Evolutionary conservation across 2,888 invertebrate species (phyloP), one percentile per base, ranked within the genome.

Genomic region (Coleophora flavipennella): DNA sequence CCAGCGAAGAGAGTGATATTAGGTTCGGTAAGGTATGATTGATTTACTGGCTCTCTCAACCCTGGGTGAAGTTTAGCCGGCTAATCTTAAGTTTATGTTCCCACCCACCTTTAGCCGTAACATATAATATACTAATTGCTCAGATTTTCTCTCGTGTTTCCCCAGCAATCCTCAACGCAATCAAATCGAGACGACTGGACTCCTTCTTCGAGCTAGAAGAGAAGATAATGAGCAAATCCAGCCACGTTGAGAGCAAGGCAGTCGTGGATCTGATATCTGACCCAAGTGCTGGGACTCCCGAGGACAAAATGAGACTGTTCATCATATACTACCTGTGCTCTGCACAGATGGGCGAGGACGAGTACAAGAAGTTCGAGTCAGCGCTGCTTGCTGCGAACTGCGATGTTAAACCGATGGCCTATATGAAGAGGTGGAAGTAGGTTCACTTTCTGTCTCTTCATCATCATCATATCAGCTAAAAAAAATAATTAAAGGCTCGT

Each of bases 201-300:
- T 94, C 96, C 0, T 96, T 95, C 65, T 99, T 99, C 67, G 99
- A 99, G 77, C 85, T 96, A 43, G 99, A 99, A 85, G 99, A 99
- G 68, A 99, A 98, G 75, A 91, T 99, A 35, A 95, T 99, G 94
- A 94, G 93, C 36, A 94, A 92, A 78, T 89, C 90, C 51, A 89
- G 90, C 3, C 77, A 92, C 42, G 70, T 85, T 1, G 85, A 85
- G 48, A 96, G 94, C 63, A 92, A 94, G 68, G 90, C 93, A 14
- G 84, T 97, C n/a, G 75, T 95, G 64, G 97, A 98, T 53, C 87
- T 97, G 31, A 87, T 98, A 42, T 87, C 90, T 10, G 97, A 98
- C 72, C 89, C 92, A 0, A 93, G 92, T 47, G 92, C 94, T 33
- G 97, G 97, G 0, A 91, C 91, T 1, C 88, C 92, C 0, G 96